Base-by-base conservation (phyloP, 1,140 invertebrate species). In the Sweltsa coloradensis region DNA sequence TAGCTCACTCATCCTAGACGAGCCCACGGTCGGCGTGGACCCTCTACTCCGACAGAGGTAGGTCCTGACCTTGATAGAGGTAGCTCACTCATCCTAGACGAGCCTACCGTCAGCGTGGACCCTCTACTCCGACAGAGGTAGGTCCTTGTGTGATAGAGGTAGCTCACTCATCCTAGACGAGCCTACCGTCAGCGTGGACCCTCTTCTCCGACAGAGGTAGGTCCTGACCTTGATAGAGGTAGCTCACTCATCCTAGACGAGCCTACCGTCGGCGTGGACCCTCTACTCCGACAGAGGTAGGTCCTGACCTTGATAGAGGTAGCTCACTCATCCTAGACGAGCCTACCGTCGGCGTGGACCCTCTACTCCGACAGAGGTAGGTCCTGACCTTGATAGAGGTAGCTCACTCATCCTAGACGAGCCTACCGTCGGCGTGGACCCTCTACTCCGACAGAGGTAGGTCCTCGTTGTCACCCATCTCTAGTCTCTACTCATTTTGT, bases 221-320 rank as follows among this genome's bases (percentile, higher is more conserved):
- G n/a, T n/a, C n/a, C n/a, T n/a, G n/a, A n/a, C n/a, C n/a, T n/a
- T n/a, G n/a, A n/a, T n/a, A n/a, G n/a, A n/a, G n/a, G n/a, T n/a
- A n/a, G n/a, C n/a, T n/a, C n/a, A n/a, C 67, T 97, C 13, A 93
- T 97, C 59, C 72, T 97, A 11, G 92, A 97, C 61, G 92, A 97
- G 62, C 92, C 91, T 0, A 96, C 92, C 0, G 91, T 95, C 16
- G 90, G 90, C 19, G 86, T 95, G 18, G 90, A 95, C 70, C 89
- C 89, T 0, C 66, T 93, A 19, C 72, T 93, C 1, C 74, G 93
- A 54, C 85, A 93, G 62, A 88, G 70, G 78, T 80, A 49, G 57
- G 55, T 54, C 29, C 36, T n/a, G n/a, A n/a, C n/a, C n/a, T n/a
- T n/a, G n/a, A n/a, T n/a, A n/a, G n/a, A n/a, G n/a, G n/a, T n/a